Conservation (phyloP, 1,140 invertebrate species). For the Apis dorsata region DNA sequence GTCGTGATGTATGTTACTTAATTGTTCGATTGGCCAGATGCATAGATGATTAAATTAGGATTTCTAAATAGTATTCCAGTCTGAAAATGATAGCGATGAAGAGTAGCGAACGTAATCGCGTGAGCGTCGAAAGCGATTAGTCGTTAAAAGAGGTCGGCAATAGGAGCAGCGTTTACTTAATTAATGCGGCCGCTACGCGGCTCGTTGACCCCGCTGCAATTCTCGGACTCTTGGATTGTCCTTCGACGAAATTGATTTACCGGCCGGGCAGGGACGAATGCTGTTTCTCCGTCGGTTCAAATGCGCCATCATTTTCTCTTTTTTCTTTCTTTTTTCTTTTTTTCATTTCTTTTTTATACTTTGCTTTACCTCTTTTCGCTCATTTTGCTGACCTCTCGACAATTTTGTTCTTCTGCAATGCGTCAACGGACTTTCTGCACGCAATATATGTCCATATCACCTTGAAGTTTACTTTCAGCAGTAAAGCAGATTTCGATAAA, state of each 20-base stretch:
- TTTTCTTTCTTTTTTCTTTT: neutral
- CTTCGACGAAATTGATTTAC: constrained; percentile 57
- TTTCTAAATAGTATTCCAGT: neutral
- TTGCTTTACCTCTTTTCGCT: neutral
- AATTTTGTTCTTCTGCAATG: constrained; percentile 58
- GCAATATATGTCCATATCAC: constrained; percentile 26
- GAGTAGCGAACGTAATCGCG: constrained; percentile 1
- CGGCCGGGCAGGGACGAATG: neutral
- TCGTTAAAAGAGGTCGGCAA: constrained; percentile 63
- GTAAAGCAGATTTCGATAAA: neutral
- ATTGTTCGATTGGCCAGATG: no score
- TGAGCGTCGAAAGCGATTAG: constrained; percentile 45
- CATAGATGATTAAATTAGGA: neutral
- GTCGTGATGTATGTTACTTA: no score
- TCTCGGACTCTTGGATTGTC: constrained; percentile 54
- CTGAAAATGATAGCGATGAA: neutral
- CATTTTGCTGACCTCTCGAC: constrained; percentile 29
- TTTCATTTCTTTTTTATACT: neutral
- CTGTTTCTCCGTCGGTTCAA: neutral
- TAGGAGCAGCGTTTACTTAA: constrained; percentile 63
- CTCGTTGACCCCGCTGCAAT: constrained; percentile 63
- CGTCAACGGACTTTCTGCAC: constrained; percentile 46
- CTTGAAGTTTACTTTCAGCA: neutral
- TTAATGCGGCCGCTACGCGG: constrained; percentile 55
- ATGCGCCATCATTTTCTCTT: neutral